Evolutionary conservation across 1,140 invertebrate species (phyloP).

Genomic region (Hermetia illucens): DNA sequence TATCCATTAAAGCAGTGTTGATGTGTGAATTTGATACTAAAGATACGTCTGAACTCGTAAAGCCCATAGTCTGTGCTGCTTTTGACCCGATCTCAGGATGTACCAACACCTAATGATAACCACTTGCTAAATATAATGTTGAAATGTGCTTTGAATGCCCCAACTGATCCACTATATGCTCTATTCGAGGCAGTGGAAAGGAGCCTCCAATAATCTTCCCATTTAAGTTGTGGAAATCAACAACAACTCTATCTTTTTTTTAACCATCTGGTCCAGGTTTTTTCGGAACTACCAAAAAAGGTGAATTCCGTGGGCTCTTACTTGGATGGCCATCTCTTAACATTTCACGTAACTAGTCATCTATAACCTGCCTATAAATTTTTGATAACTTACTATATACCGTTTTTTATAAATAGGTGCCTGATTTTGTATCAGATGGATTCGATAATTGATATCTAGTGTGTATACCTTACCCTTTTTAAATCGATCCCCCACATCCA

Average conservation of each 20-base stretch:
- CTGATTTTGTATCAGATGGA: background rate
- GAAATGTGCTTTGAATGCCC: conserved; percentile 31
- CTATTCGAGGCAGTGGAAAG: conserved; percentile 37
- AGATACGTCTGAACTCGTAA: conserved; percentile 20
- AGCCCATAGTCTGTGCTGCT: conserved; percentile 20
- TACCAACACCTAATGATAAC: conserved; percentile 36
- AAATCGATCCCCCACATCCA: no score
- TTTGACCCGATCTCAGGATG: conserved; percentile 22
- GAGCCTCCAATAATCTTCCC: conserved; percentile 15
- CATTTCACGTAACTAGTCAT: background rate
- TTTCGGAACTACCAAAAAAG: background rate
- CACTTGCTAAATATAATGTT: conserved; percentile 32
- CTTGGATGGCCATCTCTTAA: background rate
- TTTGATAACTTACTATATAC: background rate
- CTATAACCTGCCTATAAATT: background rate
- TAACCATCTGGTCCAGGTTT: conserved; percentile 9
- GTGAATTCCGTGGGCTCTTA: no score
- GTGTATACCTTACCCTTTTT: no score
- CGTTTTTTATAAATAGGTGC: background rate
- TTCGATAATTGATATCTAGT: background rate
- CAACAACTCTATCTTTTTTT: conserved; percentile 20
- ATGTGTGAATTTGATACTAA: no score
- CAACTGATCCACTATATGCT: conserved; percentile 28
- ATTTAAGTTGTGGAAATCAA: conserved; percentile 24
- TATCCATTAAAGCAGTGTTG: no score